phyloP scores from a whole-genome alignment of 2,888 invertebrate genomes.

The Microctonus hyperodae region DNA sequence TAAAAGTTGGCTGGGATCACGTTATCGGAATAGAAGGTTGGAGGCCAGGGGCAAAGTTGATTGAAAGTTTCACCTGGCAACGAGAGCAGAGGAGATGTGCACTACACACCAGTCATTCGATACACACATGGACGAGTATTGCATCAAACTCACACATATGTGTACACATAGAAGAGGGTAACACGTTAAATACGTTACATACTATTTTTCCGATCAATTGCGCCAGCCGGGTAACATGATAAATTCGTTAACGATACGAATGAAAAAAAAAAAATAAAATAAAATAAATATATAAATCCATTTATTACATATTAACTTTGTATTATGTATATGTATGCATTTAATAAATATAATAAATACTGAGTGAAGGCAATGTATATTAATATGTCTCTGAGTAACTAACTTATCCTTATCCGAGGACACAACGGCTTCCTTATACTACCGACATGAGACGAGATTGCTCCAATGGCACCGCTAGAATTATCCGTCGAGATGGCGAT shows the following conservation, averaged over 20 bases:
- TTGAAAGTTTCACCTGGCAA: constrained; percentile 13
- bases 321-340: background rate
- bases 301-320: background rate
- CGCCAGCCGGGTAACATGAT: background rate
- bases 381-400: constrained; percentile 3
- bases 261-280: background rate
- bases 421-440: constrained; percentile 21
- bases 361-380: background rate
- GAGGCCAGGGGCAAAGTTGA: background rate
- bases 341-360: constrained; percentile 10
- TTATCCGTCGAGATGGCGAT: constrained; percentile 32
- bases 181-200: background rate
- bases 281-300: background rate
- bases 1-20: background rate
- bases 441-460: constrained; percentile 20
- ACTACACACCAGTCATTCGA: too few relatives aligned
- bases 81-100: background rate
- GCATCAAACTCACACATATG: background rate
- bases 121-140: background rate
- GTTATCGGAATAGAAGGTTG: background rate
- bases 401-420: constrained; percentile 27
- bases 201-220: background rate
- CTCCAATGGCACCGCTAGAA: constrained; percentile 24
- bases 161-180: background rate
- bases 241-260: background rate